Evolutionary conservation across 2,888 invertebrate genomes (phyloP).

Genomic region (Scaptomyza flava): DNA sequence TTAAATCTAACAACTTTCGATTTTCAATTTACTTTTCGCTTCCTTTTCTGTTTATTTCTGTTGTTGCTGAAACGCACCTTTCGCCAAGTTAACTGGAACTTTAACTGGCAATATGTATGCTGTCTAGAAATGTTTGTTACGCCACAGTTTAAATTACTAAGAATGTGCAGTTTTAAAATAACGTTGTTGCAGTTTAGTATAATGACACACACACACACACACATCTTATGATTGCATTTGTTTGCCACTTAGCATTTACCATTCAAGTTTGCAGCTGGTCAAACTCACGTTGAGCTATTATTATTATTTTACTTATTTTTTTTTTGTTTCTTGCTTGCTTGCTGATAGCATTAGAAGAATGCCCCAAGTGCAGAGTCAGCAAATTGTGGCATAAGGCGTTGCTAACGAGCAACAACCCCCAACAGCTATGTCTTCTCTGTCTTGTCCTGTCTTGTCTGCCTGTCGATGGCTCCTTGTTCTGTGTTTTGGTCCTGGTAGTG

Average conservation of each 20-base stretch:
- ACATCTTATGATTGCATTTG: conserved; percentile 78
- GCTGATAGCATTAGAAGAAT: conserved; percentile 55
- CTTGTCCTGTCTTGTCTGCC: conserved; percentile 28
- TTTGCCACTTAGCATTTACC: conserved; percentile 15
- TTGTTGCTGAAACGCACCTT: background rate
- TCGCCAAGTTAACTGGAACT: conserved; percentile 46
- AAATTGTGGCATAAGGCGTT: conserved; percentile 63
- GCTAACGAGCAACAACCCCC: conserved; percentile 46
- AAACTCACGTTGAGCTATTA: conserved; percentile 48
- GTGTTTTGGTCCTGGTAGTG: conserved; percentile 16
- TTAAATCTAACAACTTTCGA: conserved; percentile 83
- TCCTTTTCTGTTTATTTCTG: conserved; percentile 15
- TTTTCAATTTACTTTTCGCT: conserved; percentile 74
- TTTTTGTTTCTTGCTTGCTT: background rate
- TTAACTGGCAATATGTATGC: conserved; percentile 47
- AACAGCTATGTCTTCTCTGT: background rate
- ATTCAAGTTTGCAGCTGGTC: conserved; percentile 66
- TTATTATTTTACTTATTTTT: background rate
- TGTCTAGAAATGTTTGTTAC: conserved; percentile 3
- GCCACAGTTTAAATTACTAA: background rate
- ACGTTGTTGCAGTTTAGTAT: conserved; percentile 57
- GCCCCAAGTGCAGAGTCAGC: conserved; percentile 62
- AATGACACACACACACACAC: conserved; percentile 47
- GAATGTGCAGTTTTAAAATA: conserved; percentile 13
- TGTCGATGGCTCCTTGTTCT: conserved; percentile 32